Evolutionary conservation across 2,888 invertebrate species (phyloP).

Genomic region (Dusona sp.): DNA sequence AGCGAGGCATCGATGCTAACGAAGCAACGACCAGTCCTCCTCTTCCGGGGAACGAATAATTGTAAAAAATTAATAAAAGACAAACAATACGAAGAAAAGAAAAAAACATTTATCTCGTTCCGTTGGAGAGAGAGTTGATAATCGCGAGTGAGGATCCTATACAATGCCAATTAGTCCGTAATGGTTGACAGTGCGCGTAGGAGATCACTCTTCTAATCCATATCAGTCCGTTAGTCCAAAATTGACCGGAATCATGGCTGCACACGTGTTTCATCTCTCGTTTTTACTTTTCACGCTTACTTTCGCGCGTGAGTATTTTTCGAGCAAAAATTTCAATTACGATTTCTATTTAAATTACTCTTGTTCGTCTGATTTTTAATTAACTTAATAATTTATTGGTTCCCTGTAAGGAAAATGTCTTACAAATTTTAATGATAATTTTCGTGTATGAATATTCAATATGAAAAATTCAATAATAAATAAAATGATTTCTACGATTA

Average conservation of each 20-base stretch:
- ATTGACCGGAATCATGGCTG: constrained; percentile 62
- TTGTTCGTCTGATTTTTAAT: background rate
- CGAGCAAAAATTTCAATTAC: background rate
- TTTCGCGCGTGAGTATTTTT: constrained; percentile 56
- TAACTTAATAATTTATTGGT: background rate
- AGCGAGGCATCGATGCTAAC: constrained; percentile 24
- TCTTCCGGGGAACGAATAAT: constrained; percentile 39
- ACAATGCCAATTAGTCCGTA: constrained; percentile 62
- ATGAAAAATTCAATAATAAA: background rate
- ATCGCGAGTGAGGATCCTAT: constrained; percentile 46
- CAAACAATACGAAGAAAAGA: background rate
- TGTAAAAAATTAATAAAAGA: constrained; percentile 22
- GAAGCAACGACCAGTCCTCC: background rate
- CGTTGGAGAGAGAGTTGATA: constrained; percentile 32
- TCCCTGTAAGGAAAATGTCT: background rate
- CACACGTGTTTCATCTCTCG: constrained; percentile 53
- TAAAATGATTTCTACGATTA: background rate
- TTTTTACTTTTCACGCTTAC: constrained; percentile 50
- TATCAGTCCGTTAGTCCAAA: constrained; percentile 63
- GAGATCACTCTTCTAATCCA: constrained; percentile 53
- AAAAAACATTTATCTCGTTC: background rate
- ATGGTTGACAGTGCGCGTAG: constrained; percentile 62
- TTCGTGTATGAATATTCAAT: background rate
- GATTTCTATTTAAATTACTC: background rate
- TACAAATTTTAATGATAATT: background rate